phyloP scores from a whole-genome alignment of 2,888 invertebrate species.

The Beris morrisii region DNA sequence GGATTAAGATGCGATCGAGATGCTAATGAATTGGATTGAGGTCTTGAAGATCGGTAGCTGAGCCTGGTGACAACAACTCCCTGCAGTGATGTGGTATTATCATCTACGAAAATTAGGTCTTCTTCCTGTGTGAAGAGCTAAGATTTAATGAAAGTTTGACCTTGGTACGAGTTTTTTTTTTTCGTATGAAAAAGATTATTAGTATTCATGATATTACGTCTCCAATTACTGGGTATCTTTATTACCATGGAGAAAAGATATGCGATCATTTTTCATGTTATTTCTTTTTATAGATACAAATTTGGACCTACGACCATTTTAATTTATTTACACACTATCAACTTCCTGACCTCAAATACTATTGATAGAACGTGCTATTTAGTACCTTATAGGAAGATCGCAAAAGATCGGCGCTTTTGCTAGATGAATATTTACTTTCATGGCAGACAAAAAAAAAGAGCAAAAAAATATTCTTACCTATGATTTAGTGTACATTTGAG shows the following conservation, averaged over 20 bases:
- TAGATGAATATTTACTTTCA: no score
- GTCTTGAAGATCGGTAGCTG: constrained; percentile 9
- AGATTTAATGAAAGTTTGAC: constrained; percentile 33
- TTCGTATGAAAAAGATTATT: constrained; percentile 4
- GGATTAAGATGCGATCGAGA: constrained; percentile 18
- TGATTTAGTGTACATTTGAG: no score
- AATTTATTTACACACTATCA: no score
- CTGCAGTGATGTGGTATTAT: constrained; percentile 13
- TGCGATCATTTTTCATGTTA: no score
- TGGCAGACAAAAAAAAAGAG: no score
- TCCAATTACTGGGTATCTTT: constrained; percentile 6
- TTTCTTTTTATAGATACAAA: no score
- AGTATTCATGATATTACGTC: constrained; percentile 8
- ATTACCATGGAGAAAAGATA: constrained; percentile 7
- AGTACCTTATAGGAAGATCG: no score
- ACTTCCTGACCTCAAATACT: no score
- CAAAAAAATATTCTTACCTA: no score
- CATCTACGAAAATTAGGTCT: constrained; percentile 24
- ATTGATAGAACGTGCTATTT: no score
- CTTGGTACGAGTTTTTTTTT: constrained; percentile 22
- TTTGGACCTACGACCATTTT: no score
- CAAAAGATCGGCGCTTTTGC: no score
- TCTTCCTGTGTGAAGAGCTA: not conserved
- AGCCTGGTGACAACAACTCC: constrained; percentile 20
- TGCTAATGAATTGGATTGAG: constrained; percentile 32